Evolutionary conservation across 2,888 invertebrate genomes (phyloP).

Genomic region (Flabesymbios commensalis): DNA sequence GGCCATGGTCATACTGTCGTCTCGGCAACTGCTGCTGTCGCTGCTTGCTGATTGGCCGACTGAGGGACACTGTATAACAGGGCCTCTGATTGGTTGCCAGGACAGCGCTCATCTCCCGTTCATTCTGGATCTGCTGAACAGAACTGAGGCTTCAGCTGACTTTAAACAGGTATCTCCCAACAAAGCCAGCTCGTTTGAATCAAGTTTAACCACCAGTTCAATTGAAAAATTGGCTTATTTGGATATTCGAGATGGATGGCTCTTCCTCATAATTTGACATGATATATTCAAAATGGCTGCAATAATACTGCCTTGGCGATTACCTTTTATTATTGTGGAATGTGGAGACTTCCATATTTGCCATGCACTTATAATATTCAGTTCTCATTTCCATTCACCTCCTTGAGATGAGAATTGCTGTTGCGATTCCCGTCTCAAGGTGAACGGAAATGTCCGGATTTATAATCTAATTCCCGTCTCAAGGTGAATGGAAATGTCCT

Average conservation of each 20-base stretch:
- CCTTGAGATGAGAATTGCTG: too few relatives aligned
- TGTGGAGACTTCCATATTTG: too few relatives aligned
- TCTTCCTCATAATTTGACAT: background rate
- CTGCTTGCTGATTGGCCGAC: constrained; percentile 57
- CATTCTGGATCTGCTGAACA: constrained; percentile 55
- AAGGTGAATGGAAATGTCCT: too few relatives aligned
- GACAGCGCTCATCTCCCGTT: constrained; percentile 54
- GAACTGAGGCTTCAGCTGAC: constrained; percentile 47
- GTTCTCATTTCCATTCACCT: too few relatives aligned
- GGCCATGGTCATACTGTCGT: constrained; percentile 55
- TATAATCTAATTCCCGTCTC: too few relatives aligned
- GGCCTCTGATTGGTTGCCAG: constrained; percentile 53
- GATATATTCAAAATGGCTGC: too few relatives aligned
- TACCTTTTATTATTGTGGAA: background rate
- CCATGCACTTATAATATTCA: too few relatives aligned
- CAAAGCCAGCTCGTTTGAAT: constrained; percentile 32
- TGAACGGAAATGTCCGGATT: too few relatives aligned
- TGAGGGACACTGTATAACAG: constrained; percentile 47
- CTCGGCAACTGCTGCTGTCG: constrained; percentile 52
- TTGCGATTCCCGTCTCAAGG: too few relatives aligned
- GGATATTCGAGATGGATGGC: background rate
- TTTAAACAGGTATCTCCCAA: too few relatives aligned
- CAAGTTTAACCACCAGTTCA: background rate
- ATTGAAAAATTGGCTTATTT: background rate
- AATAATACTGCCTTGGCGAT: too few relatives aligned